Percentiles rank a stretch among this genome's conserved stretches.
Conservation (phyloP, 2,888 invertebrate species). For the Cinara cedri region DNA sequence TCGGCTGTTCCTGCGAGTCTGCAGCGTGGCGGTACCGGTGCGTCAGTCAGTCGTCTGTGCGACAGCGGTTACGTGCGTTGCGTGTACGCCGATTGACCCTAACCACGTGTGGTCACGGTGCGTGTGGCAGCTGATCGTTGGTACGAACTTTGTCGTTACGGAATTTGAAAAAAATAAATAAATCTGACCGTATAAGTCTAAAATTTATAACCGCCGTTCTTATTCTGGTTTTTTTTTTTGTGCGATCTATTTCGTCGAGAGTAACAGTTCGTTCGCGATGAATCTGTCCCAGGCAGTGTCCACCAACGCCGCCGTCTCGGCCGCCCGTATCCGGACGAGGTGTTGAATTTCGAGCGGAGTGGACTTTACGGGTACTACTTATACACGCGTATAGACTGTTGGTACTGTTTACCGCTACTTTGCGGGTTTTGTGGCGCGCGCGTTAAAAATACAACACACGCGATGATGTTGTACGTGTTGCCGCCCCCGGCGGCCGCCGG, state of each 20-base stretch:
- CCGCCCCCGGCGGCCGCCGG: conserved; percentile 41
- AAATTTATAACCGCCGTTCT: neutral
- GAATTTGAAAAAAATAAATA: neutral
- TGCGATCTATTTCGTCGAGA: neutral
- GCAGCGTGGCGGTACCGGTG: neutral
- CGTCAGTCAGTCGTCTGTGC: conserved; percentile 33
- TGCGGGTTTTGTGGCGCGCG: neutral
- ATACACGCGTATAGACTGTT: neutral
- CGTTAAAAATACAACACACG: neutral
- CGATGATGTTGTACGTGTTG: conserved; percentile 52
- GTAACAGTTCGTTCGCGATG: neutral
- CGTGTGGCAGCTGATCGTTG: neutral
- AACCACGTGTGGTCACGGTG: conserved; percentile 23
- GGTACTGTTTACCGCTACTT: neutral
- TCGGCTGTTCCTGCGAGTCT: neutral
- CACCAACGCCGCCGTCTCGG: no score
- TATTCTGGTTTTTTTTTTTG: neutral
- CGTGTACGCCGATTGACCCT: neutral
- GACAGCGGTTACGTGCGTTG: neutral
- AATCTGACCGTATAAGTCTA: no score
- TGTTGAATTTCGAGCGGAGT: neutral
- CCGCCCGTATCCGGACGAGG: no score
- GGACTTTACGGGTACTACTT: neutral
- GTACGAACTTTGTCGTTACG: neutral
- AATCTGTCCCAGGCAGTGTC: neutral